Conservation (phyloP, 2,888 invertebrate species). For the Chalcosyrphus nemorum region DNA sequence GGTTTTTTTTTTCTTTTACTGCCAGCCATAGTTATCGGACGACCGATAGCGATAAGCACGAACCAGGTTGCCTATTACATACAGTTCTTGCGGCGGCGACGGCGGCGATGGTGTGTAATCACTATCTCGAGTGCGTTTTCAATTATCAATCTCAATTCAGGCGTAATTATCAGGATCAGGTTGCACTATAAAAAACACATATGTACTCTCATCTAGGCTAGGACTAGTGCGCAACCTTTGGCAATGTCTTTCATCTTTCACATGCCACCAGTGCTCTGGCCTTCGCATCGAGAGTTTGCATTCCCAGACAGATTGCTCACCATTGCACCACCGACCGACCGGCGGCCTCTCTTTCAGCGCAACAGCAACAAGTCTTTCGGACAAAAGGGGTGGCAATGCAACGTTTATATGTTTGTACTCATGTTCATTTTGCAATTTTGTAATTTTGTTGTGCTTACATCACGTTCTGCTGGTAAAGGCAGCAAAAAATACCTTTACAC, state of each 20-base stretch:
- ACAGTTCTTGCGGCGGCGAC: constrained; percentile 6
- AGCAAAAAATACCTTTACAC: constrained; percentile 13
- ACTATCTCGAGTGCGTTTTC: constrained; percentile 59
- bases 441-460: constrained; percentile 33
- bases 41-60: constrained; percentile 53
- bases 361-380: constrained; percentile 34
- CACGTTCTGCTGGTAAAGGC: constrained; percentile 17
- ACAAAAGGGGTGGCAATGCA: background rate
- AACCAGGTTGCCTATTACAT: constrained; percentile 18
- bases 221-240: constrained; percentile 20
- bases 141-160: constrained; percentile 54
- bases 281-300: constrained; percentile 45
- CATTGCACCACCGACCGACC: background rate
- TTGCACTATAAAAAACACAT: background rate
- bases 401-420: background rate
- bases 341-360: background rate
- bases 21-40: constrained; percentile 41
- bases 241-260: constrained; percentile 25
- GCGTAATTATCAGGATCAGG: constrained; percentile 17
- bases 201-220: constrained; percentile 10
- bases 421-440: constrained; percentile 30
- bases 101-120: constrained; percentile 5
- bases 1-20: constrained; percentile 4
- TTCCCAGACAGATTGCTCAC: constrained; percentile 64
- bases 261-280: constrained; percentile 18